phyloP scores from a whole-genome alignment of 2,888 invertebrate species.

The Stenchaetothrips biformis region DNA sequence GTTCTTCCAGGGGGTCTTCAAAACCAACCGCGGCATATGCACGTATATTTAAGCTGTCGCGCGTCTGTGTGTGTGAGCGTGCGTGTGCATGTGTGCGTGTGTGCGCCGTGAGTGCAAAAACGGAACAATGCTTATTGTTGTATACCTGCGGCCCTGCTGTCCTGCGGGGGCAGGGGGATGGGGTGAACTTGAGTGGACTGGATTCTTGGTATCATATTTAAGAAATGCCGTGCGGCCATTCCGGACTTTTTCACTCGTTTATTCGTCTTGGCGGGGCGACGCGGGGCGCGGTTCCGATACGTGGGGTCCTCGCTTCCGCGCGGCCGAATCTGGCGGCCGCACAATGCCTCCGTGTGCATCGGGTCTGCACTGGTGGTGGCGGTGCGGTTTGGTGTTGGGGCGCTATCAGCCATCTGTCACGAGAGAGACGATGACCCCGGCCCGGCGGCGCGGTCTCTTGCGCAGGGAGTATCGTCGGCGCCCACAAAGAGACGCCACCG shows the following conservation, averaged over 20 bases:
- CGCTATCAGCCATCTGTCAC: too few species aligned
- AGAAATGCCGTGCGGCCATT: not conserved
- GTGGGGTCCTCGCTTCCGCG: too few species aligned
- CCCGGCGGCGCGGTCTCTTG: too few species aligned
- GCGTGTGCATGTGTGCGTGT: not conserved
- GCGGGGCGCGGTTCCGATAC: constrained; percentile 33
- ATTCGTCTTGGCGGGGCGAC: constrained; percentile 26
- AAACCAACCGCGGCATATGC: not conserved
- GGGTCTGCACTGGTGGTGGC: too few species aligned
- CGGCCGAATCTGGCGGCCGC: too few species aligned
- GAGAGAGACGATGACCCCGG: too few species aligned
- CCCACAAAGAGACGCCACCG: too few species aligned
- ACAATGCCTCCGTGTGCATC: too few species aligned
- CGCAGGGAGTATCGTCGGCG: too few species aligned
- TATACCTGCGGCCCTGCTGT: not conserved
- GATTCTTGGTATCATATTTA: constrained; percentile 16
- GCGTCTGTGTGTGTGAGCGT: not conserved
- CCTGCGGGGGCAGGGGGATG: not conserved
- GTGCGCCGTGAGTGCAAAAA: constrained; percentile 11
- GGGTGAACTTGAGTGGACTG: not conserved
- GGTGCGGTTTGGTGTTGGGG: too few species aligned
- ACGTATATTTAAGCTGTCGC: not conserved
- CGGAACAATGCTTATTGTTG: constrained; percentile 23
- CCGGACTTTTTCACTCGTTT: not conserved
- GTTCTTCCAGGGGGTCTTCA: not conserved